Percentiles rank a stretch among this genome's conserved stretches.
These are phyloP conservation scores for Bombus polaris DNA, from an alignment of 1,140 invertebrate genomes.

Conservation along the genomic window DNA sequence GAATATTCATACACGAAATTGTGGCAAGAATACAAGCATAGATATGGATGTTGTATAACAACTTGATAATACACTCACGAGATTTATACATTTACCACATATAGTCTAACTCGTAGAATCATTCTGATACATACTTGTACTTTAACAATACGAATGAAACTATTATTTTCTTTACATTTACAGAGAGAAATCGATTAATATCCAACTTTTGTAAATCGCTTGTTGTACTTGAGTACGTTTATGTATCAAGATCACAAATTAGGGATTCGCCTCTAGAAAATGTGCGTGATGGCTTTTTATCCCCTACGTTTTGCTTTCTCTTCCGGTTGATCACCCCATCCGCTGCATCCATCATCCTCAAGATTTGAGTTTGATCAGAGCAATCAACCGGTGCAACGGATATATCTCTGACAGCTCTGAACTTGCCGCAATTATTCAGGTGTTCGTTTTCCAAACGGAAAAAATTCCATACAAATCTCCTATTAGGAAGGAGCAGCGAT, in stretches of 20 bases:
- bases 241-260: slow-evolving; percentile 38
- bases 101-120: not conserved
- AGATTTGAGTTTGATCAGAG: slow-evolving; percentile 92
- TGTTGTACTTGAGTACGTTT: not conserved
- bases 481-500: slow-evolving; percentile 32
- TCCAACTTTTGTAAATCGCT: not conserved
- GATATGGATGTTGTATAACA: not conserved
- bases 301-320: slow-evolving; percentile 75
- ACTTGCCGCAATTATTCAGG: slow-evolving; percentile 99
- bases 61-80: not conserved
- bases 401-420: slow-evolving; percentile 97
- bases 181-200: not conserved
- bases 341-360: slow-evolving; percentile 96
- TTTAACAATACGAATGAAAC: not conserved
- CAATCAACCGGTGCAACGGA: slow-evolving; percentile 97
- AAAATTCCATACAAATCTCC: slow-evolving; percentile 84
- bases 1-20: not conserved
- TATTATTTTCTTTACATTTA: not conserved
- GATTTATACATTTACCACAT: not conserved
- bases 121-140: slow-evolving; percentile 1
- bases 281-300: slow-evolving; percentile 45
- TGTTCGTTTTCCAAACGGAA: slow-evolving; percentile 99
- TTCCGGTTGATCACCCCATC: slow-evolving; percentile 91
- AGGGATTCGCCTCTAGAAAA: slow-evolving; percentile 47
- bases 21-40: not conserved